Evolutionary conservation across 1,140 invertebrate genomes (phyloP).

Genomic region (Apis cerana): DNA sequence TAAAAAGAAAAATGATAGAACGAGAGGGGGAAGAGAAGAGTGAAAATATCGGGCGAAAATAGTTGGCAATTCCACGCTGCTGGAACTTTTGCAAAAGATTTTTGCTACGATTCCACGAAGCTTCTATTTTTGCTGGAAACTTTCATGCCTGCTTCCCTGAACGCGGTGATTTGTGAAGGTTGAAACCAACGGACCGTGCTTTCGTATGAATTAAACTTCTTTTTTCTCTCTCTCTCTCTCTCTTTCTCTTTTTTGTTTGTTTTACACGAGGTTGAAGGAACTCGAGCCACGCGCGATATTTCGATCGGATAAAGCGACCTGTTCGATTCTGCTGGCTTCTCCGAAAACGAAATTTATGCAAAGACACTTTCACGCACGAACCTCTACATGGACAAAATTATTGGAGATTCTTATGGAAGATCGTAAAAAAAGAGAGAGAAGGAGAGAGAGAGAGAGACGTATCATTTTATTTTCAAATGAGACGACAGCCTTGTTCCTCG

Average conservation of each 20-base stretch:
- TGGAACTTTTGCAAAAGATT: conserved; percentile 35
- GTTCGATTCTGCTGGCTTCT: too few species aligned
- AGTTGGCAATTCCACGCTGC: conserved; percentile 8
- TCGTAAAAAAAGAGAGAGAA: not conserved
- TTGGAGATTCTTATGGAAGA: too few species aligned
- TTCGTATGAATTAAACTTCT: conserved; percentile 36
- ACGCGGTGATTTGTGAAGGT: conserved; percentile 34
- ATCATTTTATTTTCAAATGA: not conserved
- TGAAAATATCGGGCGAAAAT: conserved; percentile 41
- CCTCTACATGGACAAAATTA: not conserved
- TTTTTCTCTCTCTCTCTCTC: not conserved
- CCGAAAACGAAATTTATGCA: too few species aligned
- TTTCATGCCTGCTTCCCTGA: conserved; percentile 15
- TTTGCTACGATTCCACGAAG: not conserved
- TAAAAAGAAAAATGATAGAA: not conserved
- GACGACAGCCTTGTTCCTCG: too few species aligned
- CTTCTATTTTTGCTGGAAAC: conserved; percentile 34
- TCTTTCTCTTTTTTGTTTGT: not conserved
- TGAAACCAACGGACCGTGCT: conserved; percentile 27
- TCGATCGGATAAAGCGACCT: not conserved
- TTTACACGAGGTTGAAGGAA: not conserved
- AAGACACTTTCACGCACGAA: too few species aligned
- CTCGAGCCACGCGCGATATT: not conserved
- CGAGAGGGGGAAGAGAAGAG: not conserved
- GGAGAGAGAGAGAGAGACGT: not conserved